Base-by-base conservation (phyloP, 2,888 invertebrate species). In the Sisyra nigra region DNA sequence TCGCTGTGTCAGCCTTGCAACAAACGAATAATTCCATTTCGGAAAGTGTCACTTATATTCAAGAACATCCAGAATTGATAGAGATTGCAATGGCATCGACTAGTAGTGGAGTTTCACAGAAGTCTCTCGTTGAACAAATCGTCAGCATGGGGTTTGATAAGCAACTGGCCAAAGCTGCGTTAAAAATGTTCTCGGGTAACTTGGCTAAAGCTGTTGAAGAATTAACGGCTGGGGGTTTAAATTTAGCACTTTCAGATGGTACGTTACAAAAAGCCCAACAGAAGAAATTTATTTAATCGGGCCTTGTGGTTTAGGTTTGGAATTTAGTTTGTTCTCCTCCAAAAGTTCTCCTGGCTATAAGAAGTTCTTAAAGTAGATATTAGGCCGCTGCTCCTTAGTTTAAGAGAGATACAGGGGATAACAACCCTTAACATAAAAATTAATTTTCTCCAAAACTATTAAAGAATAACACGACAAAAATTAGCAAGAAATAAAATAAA, bases 11-110 rank as follows among this genome's bases (percentile, higher is more conserved):
- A 3, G 84, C 85, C 1, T 62, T 87, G 19, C 64, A 71, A 47
- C 70, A 70, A 54, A 60, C 74, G 40, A 75, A 81, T 55, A 86
- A 86, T 60, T 69, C 77, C 55, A 68, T 78, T n/a, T 68, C 72
- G 0, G 66, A 68, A 33, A 81, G 84, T 19, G 68, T 85, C 24
- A 62, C 75, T 53, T 61, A 72, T 17, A 68, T 78, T 45, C 72
- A 74, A 55, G 75, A 76, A 15, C 66, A 73, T 48, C 76, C 76
- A 0, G 65, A 71, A n/a, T 48, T 67, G 54, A 63, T 72, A 40
- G 45, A 47, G 10, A 38, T 52, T 18, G 56, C 61, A 2, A 10
- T 37, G 17, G 56, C 35, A 2, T 60, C 62, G 6, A 58, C 59
- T 3, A 59, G 67, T 43, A 59, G 60, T 24, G 61, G 62, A n/a